Conservation (phyloP, 2,888 invertebrate species). For the Ptychoptera albimana region DNA sequence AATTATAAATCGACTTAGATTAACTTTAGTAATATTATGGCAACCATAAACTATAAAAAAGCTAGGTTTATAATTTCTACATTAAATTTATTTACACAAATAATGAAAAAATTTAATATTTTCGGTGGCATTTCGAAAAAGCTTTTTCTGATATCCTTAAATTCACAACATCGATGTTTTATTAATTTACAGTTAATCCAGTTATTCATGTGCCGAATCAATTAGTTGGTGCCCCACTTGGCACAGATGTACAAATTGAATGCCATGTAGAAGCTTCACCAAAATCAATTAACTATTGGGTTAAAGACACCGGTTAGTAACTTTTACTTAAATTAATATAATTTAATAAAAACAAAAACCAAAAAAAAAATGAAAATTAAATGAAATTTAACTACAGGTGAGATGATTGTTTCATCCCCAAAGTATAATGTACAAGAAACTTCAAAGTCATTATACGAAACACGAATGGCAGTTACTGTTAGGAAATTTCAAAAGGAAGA, state of each 20-base stretch:
- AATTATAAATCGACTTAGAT: too few relatives aligned
- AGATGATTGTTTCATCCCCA: slow-evolving; percentile 67
- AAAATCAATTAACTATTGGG: slow-evolving; percentile 83
- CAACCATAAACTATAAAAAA: too few relatives aligned
- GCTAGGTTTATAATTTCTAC: too few relatives aligned
- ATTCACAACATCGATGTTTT: too few relatives aligned
- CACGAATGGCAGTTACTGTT: slow-evolving; percentile 65
- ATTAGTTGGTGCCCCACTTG: slow-evolving; percentile 74
- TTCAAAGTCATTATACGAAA: slow-evolving; percentile 60
- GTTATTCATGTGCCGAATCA: slow-evolving; percentile 86
- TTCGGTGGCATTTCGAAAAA: too few relatives aligned
- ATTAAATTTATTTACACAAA: too few relatives aligned
- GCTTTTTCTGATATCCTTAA: too few relatives aligned
- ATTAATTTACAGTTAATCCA: slow-evolving; percentile 56
- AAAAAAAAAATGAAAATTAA: too few relatives aligned
- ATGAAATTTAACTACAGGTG: slow-evolving; percentile 37
- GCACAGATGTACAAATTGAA: slow-evolving; percentile 73
- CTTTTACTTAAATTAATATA: not conserved
- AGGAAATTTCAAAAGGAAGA: slow-evolving; percentile 55
- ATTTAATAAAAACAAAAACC: not conserved
- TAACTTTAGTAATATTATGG: too few relatives aligned
- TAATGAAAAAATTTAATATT: too few relatives aligned
- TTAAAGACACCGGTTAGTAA: slow-evolving; percentile 62
- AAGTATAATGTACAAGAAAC: slow-evolving; percentile 63
- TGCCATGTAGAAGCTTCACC: slow-evolving; percentile 84